phyloP scores from a whole-genome alignment of 2,797 vertebrate species.

The Eulemur mongoz region DNA sequence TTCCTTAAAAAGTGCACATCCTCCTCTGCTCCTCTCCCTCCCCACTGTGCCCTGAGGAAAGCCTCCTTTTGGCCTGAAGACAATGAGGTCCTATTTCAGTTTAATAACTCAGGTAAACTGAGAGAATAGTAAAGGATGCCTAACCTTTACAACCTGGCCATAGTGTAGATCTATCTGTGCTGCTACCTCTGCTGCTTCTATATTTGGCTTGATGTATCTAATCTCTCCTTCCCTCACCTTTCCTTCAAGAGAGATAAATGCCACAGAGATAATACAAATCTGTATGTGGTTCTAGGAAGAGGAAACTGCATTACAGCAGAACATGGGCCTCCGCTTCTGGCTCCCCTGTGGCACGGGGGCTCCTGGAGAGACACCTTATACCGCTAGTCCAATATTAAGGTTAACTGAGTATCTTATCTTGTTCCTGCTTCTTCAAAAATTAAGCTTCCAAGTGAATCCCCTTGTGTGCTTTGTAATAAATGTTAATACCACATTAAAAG shows the following conservation, averaged over 20 bases:
- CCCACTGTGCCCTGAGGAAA: not conserved
- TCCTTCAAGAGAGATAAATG: not conserved
- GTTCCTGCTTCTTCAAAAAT: not conserved
- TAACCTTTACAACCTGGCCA: not conserved
- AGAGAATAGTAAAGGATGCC: not conserved
- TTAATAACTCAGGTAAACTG: not conserved
- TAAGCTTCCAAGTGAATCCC: not conserved
- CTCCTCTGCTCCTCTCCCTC: not conserved
- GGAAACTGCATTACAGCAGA: not conserved
- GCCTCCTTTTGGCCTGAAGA: not conserved
- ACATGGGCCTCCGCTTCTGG: not conserved
- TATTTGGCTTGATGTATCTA: not conserved
- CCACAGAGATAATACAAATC: not conserved
- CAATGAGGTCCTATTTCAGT: not conserved
- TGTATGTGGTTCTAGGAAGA: not conserved
- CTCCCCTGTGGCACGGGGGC: not conserved
- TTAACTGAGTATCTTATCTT: not conserved
- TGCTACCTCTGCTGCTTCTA: not conserved
- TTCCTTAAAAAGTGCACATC: not conserved
- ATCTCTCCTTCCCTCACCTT: not conserved
- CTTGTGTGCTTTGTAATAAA: not conserved
- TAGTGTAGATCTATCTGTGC: accelerated
- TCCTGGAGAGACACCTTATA: not conserved
- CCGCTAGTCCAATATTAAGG: not conserved
- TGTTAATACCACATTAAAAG: not conserved